phyloP scores from a whole-genome alignment of 2,113 vertebrate species.

The Strigops habroptila region DNA sequence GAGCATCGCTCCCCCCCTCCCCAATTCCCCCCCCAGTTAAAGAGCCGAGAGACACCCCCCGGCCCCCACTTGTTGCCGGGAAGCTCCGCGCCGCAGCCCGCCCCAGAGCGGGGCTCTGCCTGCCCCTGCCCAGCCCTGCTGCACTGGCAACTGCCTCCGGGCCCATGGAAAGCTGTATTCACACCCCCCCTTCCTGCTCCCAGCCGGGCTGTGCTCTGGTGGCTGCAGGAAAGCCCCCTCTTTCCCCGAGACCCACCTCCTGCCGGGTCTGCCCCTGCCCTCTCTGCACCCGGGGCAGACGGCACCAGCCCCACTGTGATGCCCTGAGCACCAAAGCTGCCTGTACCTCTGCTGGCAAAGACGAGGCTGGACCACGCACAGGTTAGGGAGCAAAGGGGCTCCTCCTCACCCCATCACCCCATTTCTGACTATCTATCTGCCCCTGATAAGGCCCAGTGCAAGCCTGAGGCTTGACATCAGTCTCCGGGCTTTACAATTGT shows the following conservation, averaged over 20 bases:
- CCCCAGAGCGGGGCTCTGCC: neutral
- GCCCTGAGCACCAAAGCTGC: neutral
- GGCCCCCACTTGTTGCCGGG: neutral
- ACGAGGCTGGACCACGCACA: accelerated
- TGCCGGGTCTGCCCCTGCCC: neutral
- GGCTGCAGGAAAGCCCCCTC: neutral
- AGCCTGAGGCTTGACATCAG: conserved; percentile 39
- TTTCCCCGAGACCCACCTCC: neutral
- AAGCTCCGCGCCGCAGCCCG: neutral
- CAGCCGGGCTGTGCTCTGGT: accelerated
- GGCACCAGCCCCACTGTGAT: neutral
- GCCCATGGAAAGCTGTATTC: neutral
- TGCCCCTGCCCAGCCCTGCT: neutral
- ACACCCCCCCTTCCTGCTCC: neutral
- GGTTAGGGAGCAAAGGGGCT: neutral
- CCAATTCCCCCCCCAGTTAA: neutral
- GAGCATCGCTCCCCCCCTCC: neutral
- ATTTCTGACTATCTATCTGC: neutral
- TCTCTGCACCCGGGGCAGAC: neutral
- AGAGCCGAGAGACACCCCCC: neutral
- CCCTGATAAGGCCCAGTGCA: neutral
- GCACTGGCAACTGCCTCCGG: neutral
- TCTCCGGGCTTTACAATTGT: neutral
- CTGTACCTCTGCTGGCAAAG: neutral
- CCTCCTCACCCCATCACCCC: neutral